Evolutionary conservation across 1,140 invertebrate genomes (phyloP), one percentile per base, ranked within the genome.

Genomic region (Drosophila suzukii): DNA sequence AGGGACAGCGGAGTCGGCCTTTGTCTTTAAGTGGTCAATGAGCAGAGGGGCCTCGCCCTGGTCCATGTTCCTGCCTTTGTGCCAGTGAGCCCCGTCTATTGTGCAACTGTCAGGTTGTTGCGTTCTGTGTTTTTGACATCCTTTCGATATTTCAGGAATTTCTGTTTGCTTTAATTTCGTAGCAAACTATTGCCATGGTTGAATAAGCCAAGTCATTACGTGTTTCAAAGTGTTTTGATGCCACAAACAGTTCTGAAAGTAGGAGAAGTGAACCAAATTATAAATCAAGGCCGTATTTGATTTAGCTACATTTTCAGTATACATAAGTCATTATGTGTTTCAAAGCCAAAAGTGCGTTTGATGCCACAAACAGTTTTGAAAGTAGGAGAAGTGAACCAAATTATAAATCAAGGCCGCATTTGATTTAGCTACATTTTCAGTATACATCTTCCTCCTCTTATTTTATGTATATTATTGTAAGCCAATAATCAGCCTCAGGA

Each of bases 21-120:
- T 75, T 85, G 81, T 78, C 82, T 85, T 86, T 78, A 85, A 86
- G 82, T 81, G 81, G 74, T 71, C 74, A 85, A 81, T 78, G 81
- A 81, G 59, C 81, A 73, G 47, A 60, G 66, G 49, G 53, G 78
- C 47, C 59, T 41, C 8, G 32, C 2, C 32, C 38, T 36, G 20
- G 36, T 30, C 36, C 46, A 34, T 47, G 34, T 65, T 65, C 32
- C 39, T n/a, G 47, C 47, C 62, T 66, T 66, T 68, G 62, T 36
- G 50, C 20, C 20, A 8, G 50, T 12, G 11, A 53, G 50, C 30
- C 50, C 50, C 12, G 30, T 53, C 50, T 17, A 53, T 53, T 53
- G 50, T 75, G 77, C 49, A 58, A 24, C 32, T 81, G 72, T 65
- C 78, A 60, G 77, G 32, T 55, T 62, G 17, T 32, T 51, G 12